These are phyloP conservation scores for Enteromius unitaeniatus DNA, from an alignment of 2,797 vertebrate genomes.

Conservation along the genomic window DNA sequence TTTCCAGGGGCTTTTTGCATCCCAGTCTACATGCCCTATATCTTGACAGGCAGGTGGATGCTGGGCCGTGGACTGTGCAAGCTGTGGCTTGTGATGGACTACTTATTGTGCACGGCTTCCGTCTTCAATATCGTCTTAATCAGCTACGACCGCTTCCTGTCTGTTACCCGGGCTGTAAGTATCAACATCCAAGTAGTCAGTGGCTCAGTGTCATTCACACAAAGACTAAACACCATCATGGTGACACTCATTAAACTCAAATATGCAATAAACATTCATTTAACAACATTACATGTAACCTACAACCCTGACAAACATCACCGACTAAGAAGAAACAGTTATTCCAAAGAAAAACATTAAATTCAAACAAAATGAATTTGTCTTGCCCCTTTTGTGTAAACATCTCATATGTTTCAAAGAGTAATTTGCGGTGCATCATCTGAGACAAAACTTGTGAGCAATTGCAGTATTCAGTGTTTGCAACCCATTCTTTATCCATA, in stretches of 20 bases:
- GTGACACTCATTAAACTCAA: no score
- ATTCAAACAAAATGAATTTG: no score
- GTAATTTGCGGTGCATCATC: neutral
- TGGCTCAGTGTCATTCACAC: no score
- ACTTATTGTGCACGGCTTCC: constrained; percentile 88
- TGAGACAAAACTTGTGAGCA: neutral
- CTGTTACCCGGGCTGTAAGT: constrained; percentile 90
- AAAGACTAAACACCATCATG: no score
- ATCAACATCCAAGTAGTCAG: constrained; percentile 36
- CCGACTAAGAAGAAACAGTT: no score
- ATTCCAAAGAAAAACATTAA: no score
- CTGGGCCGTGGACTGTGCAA: constrained; percentile 83
- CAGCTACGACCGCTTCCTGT: constrained; percentile 90
- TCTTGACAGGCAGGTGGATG: constrained; percentile 80
- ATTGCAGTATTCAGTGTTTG: neutral
- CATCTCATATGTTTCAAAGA: neutral
- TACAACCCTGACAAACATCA: no score
- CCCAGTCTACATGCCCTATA: constrained; percentile 87
- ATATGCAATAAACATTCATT: no score
- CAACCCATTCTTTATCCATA: no score
- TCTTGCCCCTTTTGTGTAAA: neutral
- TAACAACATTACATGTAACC: no score
- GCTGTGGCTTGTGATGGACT: constrained; percentile 88
- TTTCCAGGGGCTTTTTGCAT: constrained; percentile 86
- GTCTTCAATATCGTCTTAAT: constrained; percentile 93